phyloP scores from a whole-genome alignment of 2,113 vertebrate species.

The Nannospalax galili region DNA sequence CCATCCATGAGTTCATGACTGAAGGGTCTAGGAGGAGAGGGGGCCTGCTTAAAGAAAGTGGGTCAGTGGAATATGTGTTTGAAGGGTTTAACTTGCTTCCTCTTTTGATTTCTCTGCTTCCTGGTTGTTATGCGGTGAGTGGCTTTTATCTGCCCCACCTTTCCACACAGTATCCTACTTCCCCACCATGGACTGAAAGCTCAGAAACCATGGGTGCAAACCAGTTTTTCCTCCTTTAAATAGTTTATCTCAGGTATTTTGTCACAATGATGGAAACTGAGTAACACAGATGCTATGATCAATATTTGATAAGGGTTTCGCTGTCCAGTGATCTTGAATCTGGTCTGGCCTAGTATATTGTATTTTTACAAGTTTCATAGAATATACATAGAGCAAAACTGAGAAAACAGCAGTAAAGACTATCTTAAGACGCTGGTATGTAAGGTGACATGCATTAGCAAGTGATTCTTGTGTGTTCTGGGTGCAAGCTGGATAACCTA shows the following conservation, averaged over 20 bases:
- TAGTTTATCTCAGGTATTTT: not conserved
- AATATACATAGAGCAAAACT: not conserved
- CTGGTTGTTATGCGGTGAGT: not conserved
- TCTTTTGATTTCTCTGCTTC: not conserved
- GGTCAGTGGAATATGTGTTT: not conserved
- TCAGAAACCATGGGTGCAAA: not conserved
- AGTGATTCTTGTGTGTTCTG: not conserved
- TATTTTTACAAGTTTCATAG: no score
- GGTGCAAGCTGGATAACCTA: not conserved
- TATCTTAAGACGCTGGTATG: not conserved
- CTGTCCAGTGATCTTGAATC: not conserved
- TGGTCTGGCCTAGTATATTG: not conserved
- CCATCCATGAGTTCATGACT: not conserved
- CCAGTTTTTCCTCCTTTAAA: not conserved
- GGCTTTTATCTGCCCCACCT: not conserved
- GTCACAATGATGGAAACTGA: not conserved
- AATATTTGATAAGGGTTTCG: not conserved
- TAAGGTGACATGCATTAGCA: accelerated
- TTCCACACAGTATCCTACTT: not conserved
- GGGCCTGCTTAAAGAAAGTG: not conserved
- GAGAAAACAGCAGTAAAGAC: not conserved
- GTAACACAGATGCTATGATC: not conserved
- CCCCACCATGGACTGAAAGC: not conserved
- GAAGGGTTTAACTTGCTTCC: not conserved
- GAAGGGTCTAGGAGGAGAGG: not conserved